These are phyloP conservation scores for Mechanitis messenoides DNA, from an alignment of 2,888 invertebrate genomes.

Conservation along the genomic window DNA sequence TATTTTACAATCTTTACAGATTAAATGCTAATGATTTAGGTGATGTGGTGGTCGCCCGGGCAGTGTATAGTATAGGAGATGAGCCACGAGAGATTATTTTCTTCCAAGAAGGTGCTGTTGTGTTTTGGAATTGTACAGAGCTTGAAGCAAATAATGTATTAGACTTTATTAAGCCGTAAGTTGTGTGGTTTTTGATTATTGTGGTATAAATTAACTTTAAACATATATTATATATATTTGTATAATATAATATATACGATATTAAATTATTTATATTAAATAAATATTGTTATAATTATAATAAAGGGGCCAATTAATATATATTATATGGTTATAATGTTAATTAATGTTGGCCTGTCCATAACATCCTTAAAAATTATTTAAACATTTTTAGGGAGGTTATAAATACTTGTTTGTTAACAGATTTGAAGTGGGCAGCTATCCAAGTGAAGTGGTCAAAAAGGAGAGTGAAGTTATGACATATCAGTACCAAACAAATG, in stretches of 20 bases:
- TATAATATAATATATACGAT: too few relatives aligned
- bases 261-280: too few relatives aligned
- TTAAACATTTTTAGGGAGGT: constrained; percentile 5
- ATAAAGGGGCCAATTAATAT: too few relatives aligned
- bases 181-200: neutral
- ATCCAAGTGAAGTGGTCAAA: constrained; percentile 80
- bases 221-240: too few relatives aligned
- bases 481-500: constrained; percentile 79
- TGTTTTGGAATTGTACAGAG: constrained; percentile 93
- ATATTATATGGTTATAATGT: too few relatives aligned
- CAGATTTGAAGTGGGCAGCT: constrained; percentile 78
- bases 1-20: constrained; percentile 36
- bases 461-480: constrained; percentile 91
- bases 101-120: constrained; percentile 92
- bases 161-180: constrained; percentile 79
- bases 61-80: constrained; percentile 85
- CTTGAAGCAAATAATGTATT: constrained; percentile 86
- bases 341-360: too few relatives aligned
- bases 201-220: too few relatives aligned
- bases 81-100: constrained; percentile 92
- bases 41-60: constrained; percentile 89
- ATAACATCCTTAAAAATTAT: too few relatives aligned
- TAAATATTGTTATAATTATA: too few relatives aligned
- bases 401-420: constrained; percentile 20
- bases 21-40: constrained; percentile 74